Conservation (phyloP, 1,140 invertebrate genomes). For the Pachyrhynchus sulphureomaculatus region DNA sequence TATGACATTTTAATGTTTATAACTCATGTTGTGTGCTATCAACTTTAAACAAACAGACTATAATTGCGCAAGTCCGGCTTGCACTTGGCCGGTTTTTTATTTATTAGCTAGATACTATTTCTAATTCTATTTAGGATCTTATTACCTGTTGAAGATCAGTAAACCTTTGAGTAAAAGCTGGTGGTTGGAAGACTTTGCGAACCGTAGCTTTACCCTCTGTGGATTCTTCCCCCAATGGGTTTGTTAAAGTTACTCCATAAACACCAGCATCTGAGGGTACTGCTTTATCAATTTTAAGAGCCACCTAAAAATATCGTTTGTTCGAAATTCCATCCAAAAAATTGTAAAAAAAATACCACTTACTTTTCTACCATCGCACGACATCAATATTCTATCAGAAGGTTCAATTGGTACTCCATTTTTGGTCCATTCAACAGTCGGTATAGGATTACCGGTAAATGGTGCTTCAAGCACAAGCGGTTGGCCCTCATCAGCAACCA, state of each 20-base stretch:
- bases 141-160: conserved; percentile 80
- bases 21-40: no score
- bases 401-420: conserved; percentile 67
- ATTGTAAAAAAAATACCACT: not conserved
- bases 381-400: conserved; percentile 66
- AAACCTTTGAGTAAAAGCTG: conserved; percentile 80
- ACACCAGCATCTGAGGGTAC: conserved; percentile 72
- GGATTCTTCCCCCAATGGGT: conserved; percentile 71
- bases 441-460: conserved; percentile 83
- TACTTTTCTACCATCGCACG: conserved; percentile 78
- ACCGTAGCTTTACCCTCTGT: conserved; percentile 70
- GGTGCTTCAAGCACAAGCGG: conserved; percentile 65
- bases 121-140: not conserved
- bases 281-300: conserved; percentile 72
- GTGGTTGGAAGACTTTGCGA: conserved; percentile 76
- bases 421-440: conserved; percentile 81
- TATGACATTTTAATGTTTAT: no score
- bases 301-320: conserved; percentile 55
- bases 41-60: no score
- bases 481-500: conserved; percentile 76
- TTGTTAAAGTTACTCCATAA: conserved; percentile 74
- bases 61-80: no score
- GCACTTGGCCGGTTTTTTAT: no score
- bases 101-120: not conserved
- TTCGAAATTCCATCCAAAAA: not conserved